A percentile compares a stretch with the other conserved stretches of the same genome.
Evolutionary conservation across 2,888 invertebrate species (phyloP).

Genomic region (Eremobia ochroleuca): DNA sequence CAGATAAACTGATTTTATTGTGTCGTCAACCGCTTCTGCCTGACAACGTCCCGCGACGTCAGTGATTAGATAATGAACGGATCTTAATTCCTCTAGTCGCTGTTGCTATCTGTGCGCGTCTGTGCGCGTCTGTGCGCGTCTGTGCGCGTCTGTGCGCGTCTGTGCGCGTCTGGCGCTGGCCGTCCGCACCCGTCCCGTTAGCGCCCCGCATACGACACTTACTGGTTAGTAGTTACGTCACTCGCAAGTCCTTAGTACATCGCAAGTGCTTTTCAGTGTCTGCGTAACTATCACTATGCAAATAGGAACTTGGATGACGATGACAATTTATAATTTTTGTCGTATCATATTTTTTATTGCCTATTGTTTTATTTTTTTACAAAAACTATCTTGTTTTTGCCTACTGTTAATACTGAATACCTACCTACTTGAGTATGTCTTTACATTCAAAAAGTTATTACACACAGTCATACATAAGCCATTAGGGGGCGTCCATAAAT

Average conservation of each 20-base stretch:
- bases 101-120: slow-evolving; percentile 7
- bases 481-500: no score
- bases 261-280: not conserved
- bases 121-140: no score
- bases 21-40: slow-evolving; percentile 6
- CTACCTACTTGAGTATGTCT: not conserved
- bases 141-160: no score
- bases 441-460: not conserved
- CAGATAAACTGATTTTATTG: slow-evolving; percentile 6
- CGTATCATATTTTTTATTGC: slow-evolving; percentile 11
- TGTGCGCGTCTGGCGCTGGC: no score
- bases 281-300: not conserved
- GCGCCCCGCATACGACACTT: not conserved
- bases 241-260: slow-evolving; percentile 4
- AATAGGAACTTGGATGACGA: slow-evolving; percentile 10
- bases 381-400: not conserved
- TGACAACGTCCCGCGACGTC: slow-evolving; percentile 11
- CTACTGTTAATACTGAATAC: not conserved
- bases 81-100: not conserved
- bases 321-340: slow-evolving; percentile 18
- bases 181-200: not conserved
- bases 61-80: slow-evolving; percentile 16
- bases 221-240: not conserved
- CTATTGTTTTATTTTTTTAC: not conserved
- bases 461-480: not conserved